Evolutionary conservation across 2,797 vertebrate genomes (phyloP), one percentile per base, ranked within the genome.

Genomic region (Schizothorax lantsangensis): DNA sequence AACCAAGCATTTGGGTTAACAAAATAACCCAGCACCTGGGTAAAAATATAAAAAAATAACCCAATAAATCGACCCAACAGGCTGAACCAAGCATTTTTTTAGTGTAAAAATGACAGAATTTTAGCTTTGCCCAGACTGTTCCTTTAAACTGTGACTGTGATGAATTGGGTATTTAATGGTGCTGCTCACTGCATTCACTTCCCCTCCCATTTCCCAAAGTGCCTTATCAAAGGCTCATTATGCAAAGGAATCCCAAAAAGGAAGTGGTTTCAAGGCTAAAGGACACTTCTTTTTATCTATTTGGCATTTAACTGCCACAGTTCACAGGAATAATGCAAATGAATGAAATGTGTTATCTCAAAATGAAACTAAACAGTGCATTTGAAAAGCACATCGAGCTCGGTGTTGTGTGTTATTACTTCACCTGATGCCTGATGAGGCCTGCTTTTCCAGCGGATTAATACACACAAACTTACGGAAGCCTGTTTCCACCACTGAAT

Each of bases 201-300:
- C 83, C 83, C 47, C 45, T 84, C 59, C 14, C 36, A 45, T 59
- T 73, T 21, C 84, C 84, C 68, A 59, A 79, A 85, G 38, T 33
- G 38, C 45, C 79, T 75, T 75, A 86, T 86, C 71, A 86, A 86
- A 81, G 84, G 85, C 23, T 81, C 85, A 86, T 86, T 86, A 86
- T 86, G 59, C 79, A 81, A 66, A 86, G 57, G 79, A 81, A 74
- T 86, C 45, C 43, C 30, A 47, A 81, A 66, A 75, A 86, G 71
- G 79, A 86, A 86, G 71, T 62, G 71, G 71, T 86, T 86, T 86
- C 59, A 81, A 68, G 23, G 79, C 66, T 81, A 75, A 74, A 68
- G 59, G 69, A 75, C 79, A 66, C 45, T 86, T 86, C 79, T 74
- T 86, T 79, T 71, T 86, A 81, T 86, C 69, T 64, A 47, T 57